phyloP scores from a whole-genome alignment of 1,140 invertebrate species.

The Nephila pilipes region DNA sequence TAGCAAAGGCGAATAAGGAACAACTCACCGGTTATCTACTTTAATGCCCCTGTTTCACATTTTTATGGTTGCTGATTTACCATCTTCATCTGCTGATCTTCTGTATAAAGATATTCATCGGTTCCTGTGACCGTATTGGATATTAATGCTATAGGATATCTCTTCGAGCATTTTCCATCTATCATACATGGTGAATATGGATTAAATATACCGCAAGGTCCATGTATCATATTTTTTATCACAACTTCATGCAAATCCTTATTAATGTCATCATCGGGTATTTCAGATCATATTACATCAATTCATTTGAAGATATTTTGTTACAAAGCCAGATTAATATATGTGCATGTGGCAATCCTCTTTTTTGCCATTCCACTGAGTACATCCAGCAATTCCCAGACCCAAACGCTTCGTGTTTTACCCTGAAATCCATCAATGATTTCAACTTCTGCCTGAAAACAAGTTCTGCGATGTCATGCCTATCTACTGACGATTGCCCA shows the following conservation, averaged over 20 bases:
- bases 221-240: neutral
- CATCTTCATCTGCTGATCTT: no score
- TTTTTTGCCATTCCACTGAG: neutral
- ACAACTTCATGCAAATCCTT: neutral
- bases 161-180: neutral
- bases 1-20: neutral
- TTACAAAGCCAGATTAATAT: neutral
- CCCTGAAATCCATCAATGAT: neutral
- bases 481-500: slow-evolving; percentile 49
- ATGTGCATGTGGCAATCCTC: neutral
- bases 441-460: slow-evolving; percentile 47
- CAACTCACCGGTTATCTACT: neutral
- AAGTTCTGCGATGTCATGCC: slow-evolving; percentile 43
- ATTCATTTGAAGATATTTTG: neutral
- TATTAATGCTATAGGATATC: neutral
- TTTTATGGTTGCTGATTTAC: neutral
- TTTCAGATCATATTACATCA: neutral
- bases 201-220: neutral
- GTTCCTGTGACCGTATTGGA: neutral
- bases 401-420: neutral
- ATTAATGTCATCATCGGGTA: neutral
- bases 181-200: neutral
- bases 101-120: neutral
- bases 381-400: neutral
- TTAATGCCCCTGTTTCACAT: neutral